A percentile compares a stretch with the other conserved stretches of the same genome.
phyloP scores from a whole-genome alignment of 2,113 vertebrate species.

The human region DNA sequence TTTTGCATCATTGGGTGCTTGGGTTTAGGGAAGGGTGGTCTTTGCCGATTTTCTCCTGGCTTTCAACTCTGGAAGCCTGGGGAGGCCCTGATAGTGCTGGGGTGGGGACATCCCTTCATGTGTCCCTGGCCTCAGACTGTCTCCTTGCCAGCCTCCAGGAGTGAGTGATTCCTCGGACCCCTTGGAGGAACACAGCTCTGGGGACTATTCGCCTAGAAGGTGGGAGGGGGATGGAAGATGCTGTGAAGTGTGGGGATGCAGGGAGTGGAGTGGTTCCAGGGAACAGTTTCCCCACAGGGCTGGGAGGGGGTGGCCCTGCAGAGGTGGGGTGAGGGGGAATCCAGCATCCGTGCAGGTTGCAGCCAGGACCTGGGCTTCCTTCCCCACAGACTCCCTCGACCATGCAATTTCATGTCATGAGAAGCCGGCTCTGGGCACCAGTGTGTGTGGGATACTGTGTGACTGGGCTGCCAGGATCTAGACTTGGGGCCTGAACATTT shows the following conservation, averaged over 20 bases:
- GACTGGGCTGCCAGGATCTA: background rate
- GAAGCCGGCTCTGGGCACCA: background rate
- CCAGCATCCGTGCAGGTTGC: background rate
- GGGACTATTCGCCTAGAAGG: background rate
- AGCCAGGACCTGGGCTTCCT: background rate
- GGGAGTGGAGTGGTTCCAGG: background rate
- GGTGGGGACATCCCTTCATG: background rate
- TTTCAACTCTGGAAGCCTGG: background rate
- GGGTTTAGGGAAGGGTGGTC: constrained; percentile 62
- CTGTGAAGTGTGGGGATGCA: too few species aligned
- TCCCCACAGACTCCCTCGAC: background rate
- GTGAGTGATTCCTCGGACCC: background rate
- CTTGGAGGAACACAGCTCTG: background rate
- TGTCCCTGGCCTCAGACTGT: background rate
- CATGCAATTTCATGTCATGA: background rate
- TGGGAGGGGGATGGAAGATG: background rate
- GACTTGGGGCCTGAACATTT: background rate
- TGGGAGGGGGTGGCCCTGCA: too few species aligned
- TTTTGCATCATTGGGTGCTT: constrained; percentile 87
- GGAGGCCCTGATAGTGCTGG: constrained; percentile 7
- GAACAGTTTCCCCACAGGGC: background rate
- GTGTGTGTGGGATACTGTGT: background rate
- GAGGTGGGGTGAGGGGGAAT: background rate
- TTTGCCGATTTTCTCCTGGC: background rate
- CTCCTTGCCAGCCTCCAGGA: background rate